A percentile compares a stretch with the other conserved stretches of the same genome.
Evolutionary conservation across 2,888 invertebrate genomes (phyloP).

Genomic region (Bombyx huttoni): DNA sequence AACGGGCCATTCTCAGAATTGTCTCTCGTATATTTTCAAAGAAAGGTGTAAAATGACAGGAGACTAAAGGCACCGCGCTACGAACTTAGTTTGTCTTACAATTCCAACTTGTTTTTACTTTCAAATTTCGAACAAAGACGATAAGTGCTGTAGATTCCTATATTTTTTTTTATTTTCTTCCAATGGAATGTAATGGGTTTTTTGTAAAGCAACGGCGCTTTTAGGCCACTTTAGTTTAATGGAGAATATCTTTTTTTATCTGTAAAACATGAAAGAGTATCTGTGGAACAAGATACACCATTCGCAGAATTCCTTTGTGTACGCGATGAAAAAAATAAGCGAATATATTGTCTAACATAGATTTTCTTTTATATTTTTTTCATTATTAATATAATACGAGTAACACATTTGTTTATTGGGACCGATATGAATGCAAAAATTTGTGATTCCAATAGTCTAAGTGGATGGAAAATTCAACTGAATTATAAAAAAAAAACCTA

Average conservation of each 20-base stretch:
- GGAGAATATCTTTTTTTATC: neutral
- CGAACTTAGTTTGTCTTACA: slow-evolving; percentile 5
- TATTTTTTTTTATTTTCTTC: neutral
- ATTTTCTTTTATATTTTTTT: no score
- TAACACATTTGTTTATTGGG: no score
- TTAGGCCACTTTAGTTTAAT: neutral
- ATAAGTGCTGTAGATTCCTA: neutral
- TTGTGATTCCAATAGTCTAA: no score
- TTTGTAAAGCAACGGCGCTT: neutral
- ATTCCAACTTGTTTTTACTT: slow-evolving; percentile 14
- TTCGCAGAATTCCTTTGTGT: no score
- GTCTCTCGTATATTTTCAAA: slow-evolving; percentile 1
- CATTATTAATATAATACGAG: no score
- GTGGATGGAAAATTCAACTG: no score
- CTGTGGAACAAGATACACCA: no score
- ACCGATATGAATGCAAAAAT: no score
- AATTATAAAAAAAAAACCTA: no score
- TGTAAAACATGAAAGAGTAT: no score
- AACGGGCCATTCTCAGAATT: neutral
- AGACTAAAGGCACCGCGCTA: slow-evolving; percentile 2
- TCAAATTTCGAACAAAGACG: slow-evolving; percentile 6
- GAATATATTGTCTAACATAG: no score
- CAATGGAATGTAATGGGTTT: neutral
- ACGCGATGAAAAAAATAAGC: no score
- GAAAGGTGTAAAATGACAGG: slow-evolving; percentile 12